Percentiles rank a stretch among this genome's conserved stretches.
Evolutionary conservation across 2,797 vertebrate species (phyloP).

Genomic region (Labeo calbasu): DNA sequence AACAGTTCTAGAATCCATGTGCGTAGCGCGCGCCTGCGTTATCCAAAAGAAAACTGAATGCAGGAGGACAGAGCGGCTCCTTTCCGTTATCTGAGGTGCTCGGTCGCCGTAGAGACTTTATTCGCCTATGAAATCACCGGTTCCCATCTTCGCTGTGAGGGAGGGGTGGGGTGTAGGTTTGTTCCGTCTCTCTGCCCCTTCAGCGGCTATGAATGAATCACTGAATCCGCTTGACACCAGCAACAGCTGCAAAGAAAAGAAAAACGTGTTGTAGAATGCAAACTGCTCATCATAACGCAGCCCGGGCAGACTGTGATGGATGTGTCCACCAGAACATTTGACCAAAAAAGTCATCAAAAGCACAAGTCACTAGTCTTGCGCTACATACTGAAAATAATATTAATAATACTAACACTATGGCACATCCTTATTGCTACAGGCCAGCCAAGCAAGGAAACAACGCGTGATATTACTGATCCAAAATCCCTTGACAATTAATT

Average conservation of each 20-base stretch:
- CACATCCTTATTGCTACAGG: slow-evolving; percentile 8
- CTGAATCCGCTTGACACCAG: slow-evolving; percentile 68
- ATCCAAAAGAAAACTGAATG: slow-evolving; percentile 30
- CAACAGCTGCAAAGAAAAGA: slow-evolving; percentile 70
- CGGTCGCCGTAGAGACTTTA: slow-evolving; percentile 59
- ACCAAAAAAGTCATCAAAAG: slow-evolving; percentile 9
- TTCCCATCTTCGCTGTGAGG: slow-evolving; percentile 73
- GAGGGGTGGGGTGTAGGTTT: slow-evolving; percentile 42
- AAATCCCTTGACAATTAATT: slow-evolving; percentile 56
- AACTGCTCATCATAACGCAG: slow-evolving; percentile 20
- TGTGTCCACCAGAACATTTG: not conserved
- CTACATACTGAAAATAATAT: slow-evolving; percentile 25
- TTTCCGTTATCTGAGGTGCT: slow-evolving; percentile 59
- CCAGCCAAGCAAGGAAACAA: slow-evolving; percentile 43
- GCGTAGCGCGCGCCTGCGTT: slow-evolving; percentile 6
- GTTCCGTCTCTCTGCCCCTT: slow-evolving; percentile 61
- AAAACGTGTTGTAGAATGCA: slow-evolving; percentile 54
- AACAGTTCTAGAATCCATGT: slow-evolving; percentile 42
- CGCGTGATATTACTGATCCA: slow-evolving; percentile 50
- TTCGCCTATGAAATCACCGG: slow-evolving; percentile 67
- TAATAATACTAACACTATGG: slow-evolving; percentile 17
- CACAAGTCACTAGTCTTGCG: not conserved
- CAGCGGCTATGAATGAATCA: slow-evolving; percentile 65
- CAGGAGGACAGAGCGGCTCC: slow-evolving; percentile 68
- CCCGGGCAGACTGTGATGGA: slow-evolving; percentile 14